Evolutionary conservation across 2,888 invertebrate genomes (phyloP).

Genomic region (Lasioglossum marginatum): DNA sequence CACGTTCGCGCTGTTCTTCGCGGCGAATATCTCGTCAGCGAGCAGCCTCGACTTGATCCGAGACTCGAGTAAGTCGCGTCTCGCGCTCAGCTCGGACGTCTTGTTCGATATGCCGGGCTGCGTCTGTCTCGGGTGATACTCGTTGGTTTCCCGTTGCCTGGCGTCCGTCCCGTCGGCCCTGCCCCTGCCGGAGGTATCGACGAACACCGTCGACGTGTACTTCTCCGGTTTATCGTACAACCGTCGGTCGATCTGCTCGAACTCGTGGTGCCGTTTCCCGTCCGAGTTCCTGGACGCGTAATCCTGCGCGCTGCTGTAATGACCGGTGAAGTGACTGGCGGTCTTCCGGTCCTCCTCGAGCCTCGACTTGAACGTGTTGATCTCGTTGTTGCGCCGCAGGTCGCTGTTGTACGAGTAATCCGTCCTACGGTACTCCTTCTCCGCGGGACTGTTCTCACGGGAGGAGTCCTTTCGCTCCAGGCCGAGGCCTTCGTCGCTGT

Average conservation of each 20-base stretch:
- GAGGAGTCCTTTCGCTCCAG: slow-evolving; percentile 86
- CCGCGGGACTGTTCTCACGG: slow-evolving; percentile 82
- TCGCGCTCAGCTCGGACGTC: slow-evolving; percentile 88
- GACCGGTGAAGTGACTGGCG: slow-evolving; percentile 46
- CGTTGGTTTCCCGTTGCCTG: slow-evolving; percentile 72
- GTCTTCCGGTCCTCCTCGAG: slow-evolving; percentile 73
- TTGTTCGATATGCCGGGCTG: slow-evolving; percentile 76
- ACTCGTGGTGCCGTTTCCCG: slow-evolving; percentile 75
- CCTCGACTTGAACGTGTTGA: slow-evolving; percentile 77
- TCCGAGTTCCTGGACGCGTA: slow-evolving; percentile 78
- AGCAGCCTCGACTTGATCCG: slow-evolving; percentile 88
- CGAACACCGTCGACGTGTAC: slow-evolving; percentile 83
- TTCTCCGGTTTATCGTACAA: slow-evolving; percentile 78
- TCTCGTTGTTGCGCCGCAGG: slow-evolving; percentile 79
- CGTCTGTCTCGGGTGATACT: slow-evolving; percentile 62
- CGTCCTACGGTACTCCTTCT: slow-evolving; percentile 79
- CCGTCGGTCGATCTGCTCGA: slow-evolving; percentile 79
- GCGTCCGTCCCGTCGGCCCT: slow-evolving; percentile 86
- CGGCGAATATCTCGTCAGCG: slow-evolving; percentile 82
- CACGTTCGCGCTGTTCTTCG: slow-evolving; percentile 73
- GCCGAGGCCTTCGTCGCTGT: slow-evolving; percentile 93
- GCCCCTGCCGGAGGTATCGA: slow-evolving; percentile 86
- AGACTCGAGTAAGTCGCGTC: slow-evolving; percentile 91
- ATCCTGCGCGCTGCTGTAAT: slow-evolving; percentile 61
- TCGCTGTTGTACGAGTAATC: slow-evolving; percentile 78